Conservation (phyloP, 92 coral and sea anemone species). For the Zoanthus sociatus region DNA sequence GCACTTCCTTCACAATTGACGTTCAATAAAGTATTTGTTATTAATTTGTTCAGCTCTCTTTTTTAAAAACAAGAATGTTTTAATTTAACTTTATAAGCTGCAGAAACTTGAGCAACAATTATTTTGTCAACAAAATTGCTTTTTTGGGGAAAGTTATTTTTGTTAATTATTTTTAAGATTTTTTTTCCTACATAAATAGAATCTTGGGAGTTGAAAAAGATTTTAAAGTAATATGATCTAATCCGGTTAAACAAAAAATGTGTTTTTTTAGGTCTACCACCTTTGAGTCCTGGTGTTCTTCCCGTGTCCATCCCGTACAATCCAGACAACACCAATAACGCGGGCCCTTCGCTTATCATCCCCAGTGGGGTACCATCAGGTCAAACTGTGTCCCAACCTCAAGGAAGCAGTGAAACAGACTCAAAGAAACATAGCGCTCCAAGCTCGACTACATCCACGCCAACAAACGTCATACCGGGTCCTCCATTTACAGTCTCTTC, state of each 20-base stretch:
- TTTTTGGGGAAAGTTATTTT: too few species aligned
- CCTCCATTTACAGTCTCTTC: conserved; percentile 60
- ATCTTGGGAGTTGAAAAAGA: too few species aligned
- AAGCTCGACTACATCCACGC: conserved; percentile 85
- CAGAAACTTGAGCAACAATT: too few species aligned
- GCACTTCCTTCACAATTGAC: too few species aligned
- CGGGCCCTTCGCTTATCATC: conserved; percentile 67
- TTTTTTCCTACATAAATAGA: too few species aligned
- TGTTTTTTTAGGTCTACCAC: conserved; percentile 69
- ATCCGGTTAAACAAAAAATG: not conserved
- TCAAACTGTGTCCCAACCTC: conserved; percentile 32
- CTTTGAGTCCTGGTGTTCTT: conserved; percentile 83
- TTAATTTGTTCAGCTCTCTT: too few species aligned
- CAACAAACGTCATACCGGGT: conserved; percentile 67
- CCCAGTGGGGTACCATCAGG: conserved; percentile 52
- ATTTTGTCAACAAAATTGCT: too few species aligned
- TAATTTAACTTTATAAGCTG: too few species aligned
- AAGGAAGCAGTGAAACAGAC: conserved; percentile 27
- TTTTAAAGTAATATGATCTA: not conserved
- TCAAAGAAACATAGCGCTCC: conserved; percentile 58
- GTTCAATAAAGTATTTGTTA: too few species aligned
- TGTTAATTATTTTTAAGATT: too few species aligned
- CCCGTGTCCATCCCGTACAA: conserved; percentile 92
- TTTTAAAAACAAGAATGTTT: too few species aligned
- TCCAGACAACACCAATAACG: conserved; percentile 70